These are phyloP conservation scores for Holcopasites calliopsidis DNA, from an alignment of 1,140 invertebrate species.

Conservation along the genomic window DNA sequence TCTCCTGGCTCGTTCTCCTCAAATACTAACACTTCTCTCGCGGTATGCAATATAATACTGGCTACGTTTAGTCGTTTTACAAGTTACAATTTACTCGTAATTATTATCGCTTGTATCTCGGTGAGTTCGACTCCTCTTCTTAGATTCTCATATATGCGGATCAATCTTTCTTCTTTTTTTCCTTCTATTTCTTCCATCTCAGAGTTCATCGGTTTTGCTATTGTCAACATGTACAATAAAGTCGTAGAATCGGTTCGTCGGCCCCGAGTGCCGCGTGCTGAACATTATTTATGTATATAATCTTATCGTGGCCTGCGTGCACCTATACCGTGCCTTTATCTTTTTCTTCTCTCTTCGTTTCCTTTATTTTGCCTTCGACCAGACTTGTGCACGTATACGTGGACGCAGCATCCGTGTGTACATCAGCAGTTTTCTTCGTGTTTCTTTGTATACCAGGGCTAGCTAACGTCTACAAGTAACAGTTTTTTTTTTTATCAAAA, in stretches of 20 bases:
- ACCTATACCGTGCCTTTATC: neutral
- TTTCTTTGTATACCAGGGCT: slow-evolving; percentile 63
- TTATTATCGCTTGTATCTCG: slow-evolving; percentile 71
- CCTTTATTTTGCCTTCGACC: neutral
- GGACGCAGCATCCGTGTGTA: slow-evolving; percentile 49
- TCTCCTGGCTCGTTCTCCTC: neutral
- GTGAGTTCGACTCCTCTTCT: slow-evolving; percentile 49
- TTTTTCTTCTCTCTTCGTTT: neutral
- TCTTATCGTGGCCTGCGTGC: slow-evolving; percentile 24
- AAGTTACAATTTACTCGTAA: slow-evolving; percentile 64
- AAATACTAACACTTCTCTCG: slow-evolving; percentile 46
- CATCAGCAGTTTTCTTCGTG: slow-evolving; percentile 34
- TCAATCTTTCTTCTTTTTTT: neutral
- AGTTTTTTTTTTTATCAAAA: slow-evolving; percentile 75
- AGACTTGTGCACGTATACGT: slow-evolving; percentile 40
- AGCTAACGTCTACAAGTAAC: slow-evolving; percentile 72
- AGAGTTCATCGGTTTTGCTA: slow-evolving; percentile 38
- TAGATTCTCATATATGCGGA: neutral
- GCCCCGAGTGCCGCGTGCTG: slow-evolving; percentile 15
- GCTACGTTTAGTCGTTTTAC: slow-evolving; percentile 65
- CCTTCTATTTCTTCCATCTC: neutral
- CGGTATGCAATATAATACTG: slow-evolving; percentile 71
- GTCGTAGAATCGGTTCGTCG: slow-evolving; percentile 18
- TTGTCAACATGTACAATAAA: slow-evolving; percentile 60
- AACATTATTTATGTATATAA: slow-evolving; percentile 57